These are phyloP conservation scores for Oryzias sinensis DNA, from an alignment of 2,797 vertebrate genomes.

Conservation along the genomic window DNA sequence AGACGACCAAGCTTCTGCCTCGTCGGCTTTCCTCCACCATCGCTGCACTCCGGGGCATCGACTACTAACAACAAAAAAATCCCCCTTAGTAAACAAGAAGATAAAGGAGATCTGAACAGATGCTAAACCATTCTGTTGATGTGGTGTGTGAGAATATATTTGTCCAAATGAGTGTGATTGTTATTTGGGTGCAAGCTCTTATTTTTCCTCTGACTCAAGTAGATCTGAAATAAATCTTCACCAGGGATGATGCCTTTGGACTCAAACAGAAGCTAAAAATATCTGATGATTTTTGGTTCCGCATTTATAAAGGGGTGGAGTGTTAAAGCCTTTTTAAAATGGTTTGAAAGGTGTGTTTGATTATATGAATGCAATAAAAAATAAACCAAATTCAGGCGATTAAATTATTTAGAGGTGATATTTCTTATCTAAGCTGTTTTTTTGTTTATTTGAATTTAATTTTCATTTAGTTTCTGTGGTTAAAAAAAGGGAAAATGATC, in stretches of 20 bases:
- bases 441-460: slow-evolving; percentile 4
- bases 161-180: slow-evolving; percentile 4
- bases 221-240: slow-evolving; percentile 18
- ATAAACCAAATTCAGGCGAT: slow-evolving; percentile 13
- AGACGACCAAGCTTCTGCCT: slow-evolving; percentile 83
- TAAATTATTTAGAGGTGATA: slow-evolving; percentile 22
- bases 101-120: slow-evolving; percentile 16
- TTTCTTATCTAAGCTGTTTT: slow-evolving; percentile 17
- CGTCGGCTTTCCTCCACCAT: slow-evolving; percentile 82
- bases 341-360: slow-evolving; percentile 12
- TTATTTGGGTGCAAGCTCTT: slow-evolving; percentile 19
- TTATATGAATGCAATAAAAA: not conserved
- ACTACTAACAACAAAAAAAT: slow-evolving; percentile 66
- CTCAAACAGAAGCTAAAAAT: slow-evolving; percentile 31
- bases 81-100: slow-evolving; percentile 9
- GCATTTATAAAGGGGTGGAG: slow-evolving; percentile 14
- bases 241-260: slow-evolving; percentile 32
- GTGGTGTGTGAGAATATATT: not conserved
- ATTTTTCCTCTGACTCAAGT: slow-evolving; percentile 30
- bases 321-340: slow-evolving; percentile 22
- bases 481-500: not conserved
- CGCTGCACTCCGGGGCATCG: slow-evolving; percentile 81
- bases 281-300: slow-evolving; percentile 16
- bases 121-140: not conserved
- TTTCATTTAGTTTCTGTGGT: slow-evolving; percentile 4